phyloP scores from a whole-genome alignment of 2,113 vertebrate genomes.

The Oxygymnocypris stewartii region DNA sequence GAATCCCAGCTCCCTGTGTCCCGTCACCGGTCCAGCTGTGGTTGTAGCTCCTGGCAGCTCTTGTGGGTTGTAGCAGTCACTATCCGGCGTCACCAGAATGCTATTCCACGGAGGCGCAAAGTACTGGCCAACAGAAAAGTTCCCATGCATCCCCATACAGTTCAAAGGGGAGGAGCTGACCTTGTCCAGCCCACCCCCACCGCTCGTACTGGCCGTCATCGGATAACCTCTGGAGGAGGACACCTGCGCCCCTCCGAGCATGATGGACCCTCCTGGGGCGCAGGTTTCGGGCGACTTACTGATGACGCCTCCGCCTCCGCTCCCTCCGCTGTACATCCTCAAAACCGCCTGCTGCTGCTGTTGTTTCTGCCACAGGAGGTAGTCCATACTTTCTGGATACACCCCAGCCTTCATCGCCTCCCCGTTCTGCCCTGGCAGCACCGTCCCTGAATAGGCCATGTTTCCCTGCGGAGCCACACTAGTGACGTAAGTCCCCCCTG shows the following conservation, averaged over 20 bases:
- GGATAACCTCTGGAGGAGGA: conserved; percentile 81
- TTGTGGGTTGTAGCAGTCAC: conserved; percentile 94
- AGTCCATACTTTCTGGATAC: conserved; percentile 86
- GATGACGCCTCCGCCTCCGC: conserved; percentile 80
- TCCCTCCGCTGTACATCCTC: conserved; percentile 88
- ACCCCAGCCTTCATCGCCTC: conserved; percentile 77
- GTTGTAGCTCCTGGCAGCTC: conserved; percentile 80
- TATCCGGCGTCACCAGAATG: conserved; percentile 93
- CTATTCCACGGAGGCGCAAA: conserved; percentile 95
- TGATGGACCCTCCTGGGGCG: conserved; percentile 70
- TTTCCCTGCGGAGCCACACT: conserved; percentile 75
- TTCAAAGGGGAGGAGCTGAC: conserved; percentile 90
- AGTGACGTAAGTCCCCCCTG: conserved; percentile 74
- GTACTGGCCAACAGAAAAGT: conserved; percentile 93
- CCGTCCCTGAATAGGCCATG: conserved; percentile 77
- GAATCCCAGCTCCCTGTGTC: conserved; percentile 82
- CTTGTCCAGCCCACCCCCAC: conserved; percentile 79
- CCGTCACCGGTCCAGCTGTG: conserved; percentile 68
- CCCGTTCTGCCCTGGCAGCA: conserved; percentile 71
- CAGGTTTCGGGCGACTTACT: conserved; percentile 89
- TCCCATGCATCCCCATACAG: conserved; percentile 89
- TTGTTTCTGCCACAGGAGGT: conserved; percentile 90
- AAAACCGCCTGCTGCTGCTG: conserved; percentile 84
- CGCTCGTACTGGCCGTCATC: conserved; percentile 72
- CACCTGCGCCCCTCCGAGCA: conserved; percentile 65